Conservation (phyloP, 2,888 invertebrate species). For the Pocota personata region DNA sequence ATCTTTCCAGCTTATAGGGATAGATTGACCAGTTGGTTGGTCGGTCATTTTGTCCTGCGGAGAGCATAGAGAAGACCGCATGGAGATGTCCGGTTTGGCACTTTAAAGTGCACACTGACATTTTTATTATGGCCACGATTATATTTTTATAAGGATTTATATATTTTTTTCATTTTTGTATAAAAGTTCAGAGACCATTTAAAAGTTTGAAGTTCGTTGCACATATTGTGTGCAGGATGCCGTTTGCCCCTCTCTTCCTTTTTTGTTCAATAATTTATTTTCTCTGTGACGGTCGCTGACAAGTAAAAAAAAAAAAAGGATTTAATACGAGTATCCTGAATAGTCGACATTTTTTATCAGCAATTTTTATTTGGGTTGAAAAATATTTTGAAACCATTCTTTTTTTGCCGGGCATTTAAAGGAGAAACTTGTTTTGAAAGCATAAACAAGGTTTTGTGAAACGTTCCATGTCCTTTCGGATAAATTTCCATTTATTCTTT, state of each 20-base stretch:
- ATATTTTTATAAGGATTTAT: conserved; percentile 64
- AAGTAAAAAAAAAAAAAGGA: conserved; percentile 7
- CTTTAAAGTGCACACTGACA: conserved; percentile 56
- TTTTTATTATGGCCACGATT: conserved; percentile 53
- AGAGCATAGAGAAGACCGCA: conserved; percentile 36
- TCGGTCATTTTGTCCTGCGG: background rate
- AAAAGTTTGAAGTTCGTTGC: conserved; percentile 21
- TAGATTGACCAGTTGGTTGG: conserved; percentile 16
- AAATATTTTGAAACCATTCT: background rate
- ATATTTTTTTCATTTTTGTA: background rate
- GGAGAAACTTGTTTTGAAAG: conserved; percentile 9
- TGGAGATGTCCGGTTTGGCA: conserved; percentile 58
- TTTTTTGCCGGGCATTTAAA: background rate
- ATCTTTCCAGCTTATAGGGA: conserved; percentile 7
- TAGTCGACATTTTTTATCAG: conserved; percentile 1
- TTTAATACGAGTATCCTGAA: no score
- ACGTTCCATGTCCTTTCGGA: conserved; percentile 12
- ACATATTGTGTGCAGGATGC: conserved; percentile 12
- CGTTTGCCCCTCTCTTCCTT: background rate
- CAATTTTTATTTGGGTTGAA: background rate
- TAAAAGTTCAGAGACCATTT: conserved; percentile 14
- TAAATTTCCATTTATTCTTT: conserved; percentile 1
- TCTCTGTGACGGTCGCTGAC: conserved; percentile 33
- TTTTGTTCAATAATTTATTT: conserved; percentile 27
- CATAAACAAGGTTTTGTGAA: background rate